phyloP scores from a whole-genome alignment of 2,113 vertebrate genomes.

The Progne subis region DNA sequence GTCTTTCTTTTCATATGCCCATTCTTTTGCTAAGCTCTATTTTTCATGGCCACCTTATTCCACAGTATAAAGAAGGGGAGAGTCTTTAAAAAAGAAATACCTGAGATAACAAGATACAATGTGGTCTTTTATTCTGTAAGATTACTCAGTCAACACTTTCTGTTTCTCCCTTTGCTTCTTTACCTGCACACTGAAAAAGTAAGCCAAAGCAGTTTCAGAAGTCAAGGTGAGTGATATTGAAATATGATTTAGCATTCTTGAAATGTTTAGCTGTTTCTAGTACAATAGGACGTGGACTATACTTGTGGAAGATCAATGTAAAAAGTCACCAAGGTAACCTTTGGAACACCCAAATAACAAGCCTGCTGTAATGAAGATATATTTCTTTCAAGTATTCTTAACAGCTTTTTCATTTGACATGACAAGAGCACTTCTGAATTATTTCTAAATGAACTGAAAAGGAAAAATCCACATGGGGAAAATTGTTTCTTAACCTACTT shows the following conservation, averaged over 20 bases:
- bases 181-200: not conserved
- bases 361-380: not conserved
- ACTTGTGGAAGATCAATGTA: not conserved
- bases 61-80: not conserved
- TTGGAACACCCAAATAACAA: not conserved
- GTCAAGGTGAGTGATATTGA: not conserved
- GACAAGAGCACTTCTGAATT: not conserved
- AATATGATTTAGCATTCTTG: not conserved
- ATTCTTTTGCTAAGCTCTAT: not conserved
- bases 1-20: not conserved
- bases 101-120: not conserved
- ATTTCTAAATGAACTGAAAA: not conserved
- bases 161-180: not conserved
- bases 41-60: not conserved
- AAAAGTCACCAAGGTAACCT: not conserved
- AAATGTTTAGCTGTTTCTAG: not conserved
- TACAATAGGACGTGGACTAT: not conserved
- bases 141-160: not conserved
- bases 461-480: not conserved
- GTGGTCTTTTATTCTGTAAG: not conserved
- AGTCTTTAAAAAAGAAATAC: not conserved
- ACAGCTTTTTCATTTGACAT: not conserved
- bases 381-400: not conserved
- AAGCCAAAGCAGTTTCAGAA: not conserved
- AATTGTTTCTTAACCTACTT: not conserved